Evolutionary conservation across 1,140 invertebrate species (phyloP).

Genomic region (Magallana angulata): DNA sequence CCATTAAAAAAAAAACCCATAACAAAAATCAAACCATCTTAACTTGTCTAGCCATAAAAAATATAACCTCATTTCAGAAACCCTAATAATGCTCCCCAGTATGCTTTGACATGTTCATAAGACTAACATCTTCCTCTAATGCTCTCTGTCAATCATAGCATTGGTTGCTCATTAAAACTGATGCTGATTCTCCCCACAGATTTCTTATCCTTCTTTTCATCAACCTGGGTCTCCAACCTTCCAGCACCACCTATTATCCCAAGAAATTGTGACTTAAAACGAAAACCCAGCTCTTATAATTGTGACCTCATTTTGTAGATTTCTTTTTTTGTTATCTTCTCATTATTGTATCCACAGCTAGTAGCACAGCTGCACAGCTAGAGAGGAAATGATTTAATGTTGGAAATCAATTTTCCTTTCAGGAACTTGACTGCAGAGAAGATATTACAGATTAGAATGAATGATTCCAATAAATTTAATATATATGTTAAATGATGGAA

Average conservation of each 20-base stretch:
- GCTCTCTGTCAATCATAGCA: constrained; percentile 4
- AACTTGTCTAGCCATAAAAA: neutral
- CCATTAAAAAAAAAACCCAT: no score
- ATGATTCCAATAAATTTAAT: no score
- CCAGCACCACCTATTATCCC: neutral
- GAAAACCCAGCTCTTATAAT: neutral
- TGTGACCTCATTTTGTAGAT: neutral
- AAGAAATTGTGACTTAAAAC: neutral
- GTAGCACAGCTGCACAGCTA: no score
- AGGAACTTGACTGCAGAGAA: no score
- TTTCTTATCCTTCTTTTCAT: no score
- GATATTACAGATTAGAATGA: no score
- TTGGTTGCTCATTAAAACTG: neutral
- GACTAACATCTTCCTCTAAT: neutral
- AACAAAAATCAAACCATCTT: neutral
- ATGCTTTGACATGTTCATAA: neutral
- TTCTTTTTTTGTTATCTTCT: neutral
- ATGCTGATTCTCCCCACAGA: neutral
- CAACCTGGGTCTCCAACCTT: neutral
- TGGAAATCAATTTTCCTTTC: no score
- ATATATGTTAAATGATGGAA: no score
- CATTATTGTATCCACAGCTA: neutral
- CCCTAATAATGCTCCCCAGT: neutral
- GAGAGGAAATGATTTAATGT: no score
- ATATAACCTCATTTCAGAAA: neutral